A percentile compares a stretch with the other conserved stretches of the same genome.
These are phyloP conservation scores for Notospermus geniculatus DNA, from an alignment of 1,140 invertebrate species.

Conservation along the genomic window DNA sequence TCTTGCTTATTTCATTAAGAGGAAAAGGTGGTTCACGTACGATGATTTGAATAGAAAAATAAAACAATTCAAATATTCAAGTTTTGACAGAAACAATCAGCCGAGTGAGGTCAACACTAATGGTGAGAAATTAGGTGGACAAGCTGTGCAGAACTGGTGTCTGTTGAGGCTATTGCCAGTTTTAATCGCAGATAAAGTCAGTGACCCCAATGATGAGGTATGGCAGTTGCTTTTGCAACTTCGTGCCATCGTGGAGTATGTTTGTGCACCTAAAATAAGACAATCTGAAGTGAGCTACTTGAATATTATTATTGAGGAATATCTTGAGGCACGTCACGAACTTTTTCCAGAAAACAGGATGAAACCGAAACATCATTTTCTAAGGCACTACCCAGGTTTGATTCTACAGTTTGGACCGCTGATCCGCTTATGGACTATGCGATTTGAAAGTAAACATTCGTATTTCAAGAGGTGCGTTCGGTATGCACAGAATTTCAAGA, in stretches of 20 bases:
- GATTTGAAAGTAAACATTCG: too few relatives aligned
- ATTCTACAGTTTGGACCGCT: not conserved
- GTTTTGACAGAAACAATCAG: not conserved
- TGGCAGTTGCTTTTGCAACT: not conserved
- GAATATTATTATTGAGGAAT: not conserved
- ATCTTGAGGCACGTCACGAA: not conserved
- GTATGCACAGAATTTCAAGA: too few relatives aligned
- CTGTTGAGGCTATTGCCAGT: not conserved
- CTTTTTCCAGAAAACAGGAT: not conserved
- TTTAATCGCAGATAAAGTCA: not conserved
- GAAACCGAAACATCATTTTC: constrained; percentile 4
- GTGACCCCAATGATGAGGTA: not conserved
- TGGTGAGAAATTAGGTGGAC: not conserved
- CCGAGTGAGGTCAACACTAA: not conserved
- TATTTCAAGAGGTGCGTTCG: too few relatives aligned
- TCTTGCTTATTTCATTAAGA: not conserved
- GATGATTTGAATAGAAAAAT: not conserved
- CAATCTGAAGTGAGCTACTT: not conserved
- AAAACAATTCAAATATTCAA: not conserved
- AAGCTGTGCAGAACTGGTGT: constrained; percentile 4
- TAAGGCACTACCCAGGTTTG: not conserved
- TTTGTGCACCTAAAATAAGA: not conserved
- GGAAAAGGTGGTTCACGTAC: not conserved
- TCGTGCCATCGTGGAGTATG: not conserved
- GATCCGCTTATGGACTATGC: not conserved